Evolutionary conservation across 2,888 invertebrate species (phyloP).

Genomic region (Trichopoda pennipes): DNA sequence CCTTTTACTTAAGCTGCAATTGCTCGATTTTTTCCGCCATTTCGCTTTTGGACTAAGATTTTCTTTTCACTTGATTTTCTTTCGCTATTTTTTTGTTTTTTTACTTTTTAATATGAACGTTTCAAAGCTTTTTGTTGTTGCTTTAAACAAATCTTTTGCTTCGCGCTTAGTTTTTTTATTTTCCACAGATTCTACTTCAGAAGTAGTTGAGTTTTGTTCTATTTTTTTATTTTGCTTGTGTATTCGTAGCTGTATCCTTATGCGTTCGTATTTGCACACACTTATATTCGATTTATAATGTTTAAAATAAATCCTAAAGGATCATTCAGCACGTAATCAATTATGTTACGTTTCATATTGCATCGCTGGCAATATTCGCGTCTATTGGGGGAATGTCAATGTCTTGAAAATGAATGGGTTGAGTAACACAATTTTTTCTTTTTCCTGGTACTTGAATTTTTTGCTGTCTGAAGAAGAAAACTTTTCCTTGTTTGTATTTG

Average conservation of each 20-base stretch:
- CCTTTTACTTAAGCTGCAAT: conserved; percentile 34
- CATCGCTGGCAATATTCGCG: conserved; percentile 61
- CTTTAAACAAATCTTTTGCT: conserved; percentile 5
- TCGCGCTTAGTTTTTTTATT: conserved; percentile 16
- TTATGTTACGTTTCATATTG: conserved; percentile 66
- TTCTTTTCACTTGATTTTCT: conserved; percentile 25
- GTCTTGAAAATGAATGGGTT: conserved; percentile 34
- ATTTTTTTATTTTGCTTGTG: conserved; percentile 26
- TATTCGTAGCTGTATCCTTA: not conserved
- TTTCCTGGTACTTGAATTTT: conserved; percentile 43
- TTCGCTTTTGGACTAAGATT: conserved; percentile 28
- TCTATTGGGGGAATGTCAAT: conserved; percentile 56
- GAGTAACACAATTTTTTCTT: conserved; percentile 9
- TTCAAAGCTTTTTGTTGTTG: conserved; percentile 30
- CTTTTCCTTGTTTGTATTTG: conserved; percentile 45
- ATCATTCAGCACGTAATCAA: conserved; percentile 72
- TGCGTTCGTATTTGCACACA: not conserved
- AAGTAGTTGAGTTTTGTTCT: conserved; percentile 11
- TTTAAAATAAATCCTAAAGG: conserved; percentile 66
- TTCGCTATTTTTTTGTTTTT: not conserved
- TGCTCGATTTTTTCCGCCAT: conserved; percentile 28
- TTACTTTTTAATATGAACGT: conserved; percentile 28
- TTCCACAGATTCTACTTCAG: conserved; percentile 30
- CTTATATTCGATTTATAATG: not conserved
- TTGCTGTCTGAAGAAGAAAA: not conserved